phyloP scores from a whole-genome alignment of 1,140 invertebrate genomes.

The Rhagoletis zephyria region DNA sequence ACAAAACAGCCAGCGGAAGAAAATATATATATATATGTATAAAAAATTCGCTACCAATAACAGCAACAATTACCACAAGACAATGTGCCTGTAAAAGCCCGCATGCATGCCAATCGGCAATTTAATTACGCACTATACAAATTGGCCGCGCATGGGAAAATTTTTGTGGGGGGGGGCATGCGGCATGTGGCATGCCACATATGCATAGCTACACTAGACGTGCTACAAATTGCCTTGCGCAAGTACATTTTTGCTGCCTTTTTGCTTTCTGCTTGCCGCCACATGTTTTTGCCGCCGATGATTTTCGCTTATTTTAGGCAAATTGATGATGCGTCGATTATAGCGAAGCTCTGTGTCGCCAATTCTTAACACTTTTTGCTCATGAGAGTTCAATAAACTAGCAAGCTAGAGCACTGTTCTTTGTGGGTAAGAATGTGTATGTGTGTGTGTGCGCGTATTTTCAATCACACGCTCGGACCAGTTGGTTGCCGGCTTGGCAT shows the following conservation, averaged over 20 bases:
- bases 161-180: constrained; percentile 1
- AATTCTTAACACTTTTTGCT: not conserved
- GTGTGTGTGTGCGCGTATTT: too few relatives aligned
- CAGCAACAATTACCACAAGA: not conserved
- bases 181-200: constrained; percentile 46
- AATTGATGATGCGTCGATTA: constrained; percentile 7
- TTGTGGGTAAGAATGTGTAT: too few relatives aligned
- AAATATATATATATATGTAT: not conserved
- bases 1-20: not conserved
- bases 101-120: constrained; percentile 43
- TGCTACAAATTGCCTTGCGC: constrained; percentile 36
- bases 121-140: constrained; percentile 49
- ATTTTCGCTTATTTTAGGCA: constrained; percentile 42
- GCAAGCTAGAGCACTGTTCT: not conserved
- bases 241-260: constrained; percentile 24
- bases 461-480: not conserved
- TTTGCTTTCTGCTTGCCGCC: not conserved
- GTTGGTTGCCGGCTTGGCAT: not conserved
- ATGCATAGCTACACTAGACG: constrained; percentile 48
- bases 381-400: not conserved
- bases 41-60: not conserved
- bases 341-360: not conserved
- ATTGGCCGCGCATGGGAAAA: constrained; percentile 48
- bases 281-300: not conserved
- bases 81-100: not conserved